phyloP scores from a whole-genome alignment of 1,140 invertebrate genomes.

The Arion vulgaris region DNA sequence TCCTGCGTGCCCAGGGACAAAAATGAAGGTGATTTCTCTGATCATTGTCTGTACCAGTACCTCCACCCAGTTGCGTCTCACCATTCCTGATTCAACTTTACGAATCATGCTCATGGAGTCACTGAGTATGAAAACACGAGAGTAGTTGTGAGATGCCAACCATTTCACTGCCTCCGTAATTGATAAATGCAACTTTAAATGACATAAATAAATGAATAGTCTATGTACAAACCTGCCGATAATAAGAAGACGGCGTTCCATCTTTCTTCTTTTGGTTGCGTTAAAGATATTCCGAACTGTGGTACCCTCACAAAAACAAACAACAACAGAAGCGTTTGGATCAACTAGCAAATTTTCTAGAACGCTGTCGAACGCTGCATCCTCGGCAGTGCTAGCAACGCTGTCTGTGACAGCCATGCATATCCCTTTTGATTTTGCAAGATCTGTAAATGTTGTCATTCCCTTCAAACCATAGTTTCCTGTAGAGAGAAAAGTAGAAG shows the following conservation, averaged over 20 bases:
- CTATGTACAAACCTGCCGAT: constrained; percentile 78
- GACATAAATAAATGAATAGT: no score
- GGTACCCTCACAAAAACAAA: constrained; percentile 88
- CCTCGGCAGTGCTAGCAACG: constrained; percentile 78
- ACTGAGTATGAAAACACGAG: no score
- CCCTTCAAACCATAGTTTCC: constrained; percentile 87
- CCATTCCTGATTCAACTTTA: no score
- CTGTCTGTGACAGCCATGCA: constrained; percentile 82
- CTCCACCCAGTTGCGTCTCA: no score
- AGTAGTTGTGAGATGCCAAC: no score
- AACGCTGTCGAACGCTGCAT: constrained; percentile 77
- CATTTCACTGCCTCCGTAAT: no score
- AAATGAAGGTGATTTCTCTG: no score
- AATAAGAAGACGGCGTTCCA: constrained; percentile 79
- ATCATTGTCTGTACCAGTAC: no score
- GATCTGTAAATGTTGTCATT: constrained; percentile 83
- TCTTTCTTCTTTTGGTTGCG: constrained; percentile 77
- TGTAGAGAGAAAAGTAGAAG: constrained; percentile 62
- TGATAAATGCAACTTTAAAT: no score
- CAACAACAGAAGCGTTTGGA: constrained; percentile 79
- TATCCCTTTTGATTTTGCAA: constrained; percentile 79
- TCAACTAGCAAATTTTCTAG: constrained; percentile 77
- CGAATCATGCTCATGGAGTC: no score
- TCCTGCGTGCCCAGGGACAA: no score
- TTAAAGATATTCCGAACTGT: constrained; percentile 81